These are phyloP conservation scores for Myotis yumanensis DNA, from an alignment of 2,113 vertebrate genomes.

Conservation along the genomic window DNA sequence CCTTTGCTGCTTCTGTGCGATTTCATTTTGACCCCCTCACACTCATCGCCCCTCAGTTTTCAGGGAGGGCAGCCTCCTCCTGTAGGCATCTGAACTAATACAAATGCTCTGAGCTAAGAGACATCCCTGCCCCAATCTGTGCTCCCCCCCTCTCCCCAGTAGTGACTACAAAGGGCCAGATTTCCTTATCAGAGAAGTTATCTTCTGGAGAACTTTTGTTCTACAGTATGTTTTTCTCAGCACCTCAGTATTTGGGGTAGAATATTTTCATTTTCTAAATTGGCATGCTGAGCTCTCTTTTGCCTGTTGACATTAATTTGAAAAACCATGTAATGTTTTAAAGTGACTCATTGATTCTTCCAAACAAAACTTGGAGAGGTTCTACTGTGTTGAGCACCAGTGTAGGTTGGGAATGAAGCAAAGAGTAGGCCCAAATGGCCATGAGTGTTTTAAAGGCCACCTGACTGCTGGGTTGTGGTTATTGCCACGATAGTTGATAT, in stretches of 20 bases:
- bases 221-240: neutral
- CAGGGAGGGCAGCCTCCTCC: neutral
- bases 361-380: conserved; percentile 26
- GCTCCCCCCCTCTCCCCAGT: neutral
- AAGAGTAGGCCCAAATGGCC: neutral
- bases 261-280: neutral
- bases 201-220: conserved; percentile 26
- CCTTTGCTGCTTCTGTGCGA: neutral
- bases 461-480: neutral
- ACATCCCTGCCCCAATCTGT: neutral
- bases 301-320: conserved; percentile 16
- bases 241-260: neutral
- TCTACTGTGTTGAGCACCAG: neutral
- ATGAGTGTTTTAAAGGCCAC: neutral
- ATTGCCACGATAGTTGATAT: conserved; percentile 25
- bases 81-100: neutral
- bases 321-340: neutral
- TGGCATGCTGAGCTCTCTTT: neutral
- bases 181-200: neutral
- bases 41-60: neutral
- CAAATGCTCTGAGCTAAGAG: neutral
- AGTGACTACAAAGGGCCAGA: neutral
- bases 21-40: neutral
- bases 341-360: conserved; percentile 29
- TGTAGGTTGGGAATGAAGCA: conserved; percentile 2